Evolutionary conservation across 2,113 vertebrate genomes (phyloP).

Genomic region (Alligator mississippiensis): DNA sequence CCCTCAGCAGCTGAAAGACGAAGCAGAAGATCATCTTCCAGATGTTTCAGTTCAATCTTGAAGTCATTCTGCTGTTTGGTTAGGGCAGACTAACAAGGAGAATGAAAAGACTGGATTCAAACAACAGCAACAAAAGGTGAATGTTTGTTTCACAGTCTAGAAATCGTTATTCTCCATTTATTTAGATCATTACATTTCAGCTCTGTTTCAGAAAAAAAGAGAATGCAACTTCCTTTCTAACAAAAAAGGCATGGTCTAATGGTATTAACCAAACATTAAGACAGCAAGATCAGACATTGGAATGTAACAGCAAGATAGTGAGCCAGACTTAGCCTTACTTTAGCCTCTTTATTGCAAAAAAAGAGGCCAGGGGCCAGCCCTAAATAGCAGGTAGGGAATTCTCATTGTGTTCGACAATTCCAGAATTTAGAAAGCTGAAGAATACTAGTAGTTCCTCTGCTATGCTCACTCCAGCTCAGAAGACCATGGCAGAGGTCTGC

Average conservation of each 20-base stretch:
- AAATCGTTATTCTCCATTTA: background rate
- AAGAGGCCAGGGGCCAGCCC: background rate
- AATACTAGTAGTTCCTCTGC: background rate
- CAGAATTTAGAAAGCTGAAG: background rate
- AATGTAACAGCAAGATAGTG: rapidly evolving
- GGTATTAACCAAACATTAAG: background rate
- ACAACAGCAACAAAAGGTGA: background rate
- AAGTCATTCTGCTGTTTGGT: slow-evolving; percentile 86
- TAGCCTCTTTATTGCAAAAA: background rate
- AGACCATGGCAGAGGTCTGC: rapidly evolving
- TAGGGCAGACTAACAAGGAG: slow-evolving; percentile 73
- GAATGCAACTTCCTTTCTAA: background rate
- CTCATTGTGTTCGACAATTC: rapidly evolving
- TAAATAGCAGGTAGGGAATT: background rate
- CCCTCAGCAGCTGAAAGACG: slow-evolving; percentile 82
- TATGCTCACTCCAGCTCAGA: background rate
- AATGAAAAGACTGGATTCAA: background rate
- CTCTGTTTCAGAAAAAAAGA: background rate
- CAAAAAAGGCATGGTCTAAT: background rate
- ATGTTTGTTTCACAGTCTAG: background rate
- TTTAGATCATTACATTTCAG: background rate
- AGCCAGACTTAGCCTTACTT: background rate
- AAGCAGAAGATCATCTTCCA: slow-evolving; percentile 84
- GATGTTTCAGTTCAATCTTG: slow-evolving; percentile 82
- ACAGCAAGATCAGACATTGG: background rate